Conservation (phyloP, 2,888 invertebrate species). For the Mythimna loreyi region DNA sequence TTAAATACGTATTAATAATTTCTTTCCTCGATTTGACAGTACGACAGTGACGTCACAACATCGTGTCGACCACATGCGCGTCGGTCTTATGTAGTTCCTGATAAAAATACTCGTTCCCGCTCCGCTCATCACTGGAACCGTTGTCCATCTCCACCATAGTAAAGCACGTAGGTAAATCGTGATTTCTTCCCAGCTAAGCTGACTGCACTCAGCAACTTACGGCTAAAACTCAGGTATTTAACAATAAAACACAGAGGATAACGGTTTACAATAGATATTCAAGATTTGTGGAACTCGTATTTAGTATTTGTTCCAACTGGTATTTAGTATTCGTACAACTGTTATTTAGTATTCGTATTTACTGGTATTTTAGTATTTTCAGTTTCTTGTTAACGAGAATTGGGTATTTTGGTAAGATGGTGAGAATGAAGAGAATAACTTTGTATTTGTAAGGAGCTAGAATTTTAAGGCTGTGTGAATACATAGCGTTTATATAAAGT, state of each 20-base stretch:
- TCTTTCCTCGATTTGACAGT: too few relatives aligned
- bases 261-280: constrained; percentile 52
- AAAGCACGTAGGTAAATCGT: constrained; percentile 67
- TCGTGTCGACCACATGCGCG: too few relatives aligned
- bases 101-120: constrained; percentile 19
- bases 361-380: constrained; percentile 19
- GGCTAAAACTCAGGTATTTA: constrained; percentile 52
- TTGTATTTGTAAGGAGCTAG: background rate
- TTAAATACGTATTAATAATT: too few relatives aligned
- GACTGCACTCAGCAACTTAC: constrained; percentile 32
- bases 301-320: constrained; percentile 13
- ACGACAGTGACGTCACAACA: too few relatives aligned
- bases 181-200: constrained; percentile 61
- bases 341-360: constrained; percentile 26
- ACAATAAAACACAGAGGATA: constrained; percentile 48
- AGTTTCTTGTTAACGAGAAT: constrained; percentile 21
- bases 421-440: constrained; percentile 3
- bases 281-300: constrained; percentile 33
- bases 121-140: constrained; percentile 21
- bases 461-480: background rate
- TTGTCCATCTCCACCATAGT: constrained; percentile 27
- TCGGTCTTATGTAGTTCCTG: too few relatives aligned
- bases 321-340: constrained; percentile 16
- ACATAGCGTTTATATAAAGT: background rate
- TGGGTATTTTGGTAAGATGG: constrained; percentile 26